Evolutionary conservation across 2,888 invertebrate species (phyloP).

Genomic region (Clusia tigrina): DNA sequence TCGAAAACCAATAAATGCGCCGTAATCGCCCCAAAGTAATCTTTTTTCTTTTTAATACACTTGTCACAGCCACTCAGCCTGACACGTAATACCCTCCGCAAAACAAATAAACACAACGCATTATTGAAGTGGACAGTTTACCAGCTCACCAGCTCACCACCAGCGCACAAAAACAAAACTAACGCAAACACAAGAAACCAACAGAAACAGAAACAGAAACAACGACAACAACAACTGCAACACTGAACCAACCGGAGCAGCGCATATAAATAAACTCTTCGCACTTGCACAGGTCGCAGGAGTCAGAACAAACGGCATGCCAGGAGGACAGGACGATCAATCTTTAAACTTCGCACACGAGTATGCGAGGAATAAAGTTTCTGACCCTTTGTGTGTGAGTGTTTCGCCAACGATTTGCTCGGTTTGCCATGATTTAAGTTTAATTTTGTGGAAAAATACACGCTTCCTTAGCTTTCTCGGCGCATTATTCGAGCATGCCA

Average conservation of each 20-base stretch:
- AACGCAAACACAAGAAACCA: slow-evolving; percentile 9
- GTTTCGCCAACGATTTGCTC: slow-evolving; percentile 4
- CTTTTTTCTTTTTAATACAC: slow-evolving; percentile 25
- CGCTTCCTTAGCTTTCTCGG: neutral
- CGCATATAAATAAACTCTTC: no score
- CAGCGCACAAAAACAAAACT: slow-evolving; percentile 5
- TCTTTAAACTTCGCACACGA: slow-evolving; percentile 22
- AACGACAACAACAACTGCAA: neutral
- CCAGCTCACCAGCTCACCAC: neutral
- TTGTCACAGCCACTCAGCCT: slow-evolving; percentile 18
- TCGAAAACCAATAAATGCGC: slow-evolving; percentile 30
- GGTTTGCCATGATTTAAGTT: slow-evolving; percentile 45
- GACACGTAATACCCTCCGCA: slow-evolving; percentile 2
- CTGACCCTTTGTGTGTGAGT: slow-evolving; percentile 17
- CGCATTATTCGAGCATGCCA: no score
- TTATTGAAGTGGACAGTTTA: slow-evolving; percentile 28
- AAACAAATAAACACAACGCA: slow-evolving; percentile 27
- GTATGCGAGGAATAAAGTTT: slow-evolving; percentile 16
- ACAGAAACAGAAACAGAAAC: neutral
- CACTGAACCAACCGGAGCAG: no score
- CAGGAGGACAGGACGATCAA: slow-evolving; percentile 19
- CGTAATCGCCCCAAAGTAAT: slow-evolving; percentile 26
- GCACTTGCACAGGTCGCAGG: neutral
- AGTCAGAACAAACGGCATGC: neutral
- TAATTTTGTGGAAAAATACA: slow-evolving; percentile 59